A percentile compares a stretch with the other conserved stretches of the same genome.
Evolutionary conservation across 2,797 vertebrate species (phyloP).

Genomic region (Anguilla anguilla): DNA sequence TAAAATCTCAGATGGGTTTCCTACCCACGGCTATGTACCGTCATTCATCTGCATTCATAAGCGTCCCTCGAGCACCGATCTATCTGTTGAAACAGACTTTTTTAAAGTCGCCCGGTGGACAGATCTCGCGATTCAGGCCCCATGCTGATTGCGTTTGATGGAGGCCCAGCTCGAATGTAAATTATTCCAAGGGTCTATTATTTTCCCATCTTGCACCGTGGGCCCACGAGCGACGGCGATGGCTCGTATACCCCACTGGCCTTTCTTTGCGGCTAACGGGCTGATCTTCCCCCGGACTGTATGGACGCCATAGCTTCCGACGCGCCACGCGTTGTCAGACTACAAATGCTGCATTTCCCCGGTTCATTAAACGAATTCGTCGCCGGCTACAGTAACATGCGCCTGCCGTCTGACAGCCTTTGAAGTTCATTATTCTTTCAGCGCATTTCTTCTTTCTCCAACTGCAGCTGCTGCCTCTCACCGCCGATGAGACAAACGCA

Average conservation of each 20-base stretch:
- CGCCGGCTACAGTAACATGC: constrained; percentile 68
- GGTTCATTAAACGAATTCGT: constrained; percentile 75
- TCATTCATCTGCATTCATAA: background rate
- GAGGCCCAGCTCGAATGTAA: constrained; percentile 3
- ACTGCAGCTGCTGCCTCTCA: constrained; percentile 54
- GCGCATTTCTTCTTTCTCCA: constrained; percentile 50
- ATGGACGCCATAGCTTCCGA: constrained; percentile 29
- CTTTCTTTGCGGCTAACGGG: background rate
- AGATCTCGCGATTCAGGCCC: constrained; percentile 3
- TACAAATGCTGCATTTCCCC: constrained; percentile 63
- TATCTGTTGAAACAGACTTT: background rate
- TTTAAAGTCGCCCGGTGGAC: constrained; percentile 18
- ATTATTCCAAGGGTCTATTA: background rate
- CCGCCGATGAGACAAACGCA: constrained; percentile 62
- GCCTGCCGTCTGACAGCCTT: constrained; percentile 54
- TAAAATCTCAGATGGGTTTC: background rate
- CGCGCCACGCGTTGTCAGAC: constrained; percentile 51
- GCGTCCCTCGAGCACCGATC: background rate
- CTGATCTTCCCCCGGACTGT: constrained; percentile 5
- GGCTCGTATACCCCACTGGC: background rate
- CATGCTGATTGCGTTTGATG: constrained; percentile 14
- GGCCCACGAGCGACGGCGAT: background rate
- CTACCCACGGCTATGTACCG: background rate
- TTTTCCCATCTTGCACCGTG: background rate
- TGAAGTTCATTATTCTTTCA: constrained; percentile 76